These are phyloP conservation scores for Cervus canadensis DNA, from an alignment of 2,113 vertebrate species.

Conservation along the genomic window DNA sequence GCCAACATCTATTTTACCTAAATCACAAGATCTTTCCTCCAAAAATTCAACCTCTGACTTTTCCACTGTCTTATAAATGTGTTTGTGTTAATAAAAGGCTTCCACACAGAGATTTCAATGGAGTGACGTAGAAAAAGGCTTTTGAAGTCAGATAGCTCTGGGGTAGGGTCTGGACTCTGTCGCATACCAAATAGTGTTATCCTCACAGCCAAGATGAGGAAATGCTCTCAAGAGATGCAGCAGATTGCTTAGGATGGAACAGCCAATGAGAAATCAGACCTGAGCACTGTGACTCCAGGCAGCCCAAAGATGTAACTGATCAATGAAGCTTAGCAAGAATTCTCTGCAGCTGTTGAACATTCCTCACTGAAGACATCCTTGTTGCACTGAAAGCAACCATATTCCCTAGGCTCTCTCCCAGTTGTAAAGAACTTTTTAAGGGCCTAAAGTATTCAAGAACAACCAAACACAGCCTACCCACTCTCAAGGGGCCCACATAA, in stretches of 20 bases:
- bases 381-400: background rate
- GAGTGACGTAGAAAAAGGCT: background rate
- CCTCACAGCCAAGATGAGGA: background rate
- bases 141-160: background rate
- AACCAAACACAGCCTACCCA: background rate
- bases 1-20: constrained; percentile 5
- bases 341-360: background rate
- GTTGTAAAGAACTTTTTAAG: background rate
- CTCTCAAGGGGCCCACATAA: background rate
- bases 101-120: background rate
- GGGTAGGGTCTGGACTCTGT: too few species aligned
- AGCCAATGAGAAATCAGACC: background rate
- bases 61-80: background rate
- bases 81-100: background rate
- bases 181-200: background rate
- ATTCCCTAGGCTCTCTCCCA: background rate
- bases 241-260: background rate
- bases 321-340: background rate
- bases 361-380: background rate
- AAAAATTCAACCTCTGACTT: background rate
- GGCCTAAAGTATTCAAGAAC: background rate
- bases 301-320: background rate
- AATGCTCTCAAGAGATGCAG: background rate
- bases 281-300: background rate
- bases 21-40: background rate